phyloP scores from a whole-genome alignment of 2,797 vertebrate species.

The Dallia pectoralis region DNA sequence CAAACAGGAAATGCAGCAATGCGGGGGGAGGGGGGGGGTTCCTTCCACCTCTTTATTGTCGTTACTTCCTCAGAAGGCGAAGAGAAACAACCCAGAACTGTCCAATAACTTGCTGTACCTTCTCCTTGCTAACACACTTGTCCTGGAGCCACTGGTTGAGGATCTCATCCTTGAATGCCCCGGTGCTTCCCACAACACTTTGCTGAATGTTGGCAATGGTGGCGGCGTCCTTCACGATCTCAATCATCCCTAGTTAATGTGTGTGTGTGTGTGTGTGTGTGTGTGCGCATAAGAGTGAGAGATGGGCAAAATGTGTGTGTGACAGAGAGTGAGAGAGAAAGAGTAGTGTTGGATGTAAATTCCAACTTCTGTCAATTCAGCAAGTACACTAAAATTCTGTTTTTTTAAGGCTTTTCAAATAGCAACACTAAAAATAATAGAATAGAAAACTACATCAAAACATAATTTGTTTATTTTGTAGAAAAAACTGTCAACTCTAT shows the following conservation, averaged over 20 bases:
- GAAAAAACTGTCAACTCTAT: neutral
- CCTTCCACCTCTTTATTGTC: conserved; percentile 61
- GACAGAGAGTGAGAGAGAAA: neutral
- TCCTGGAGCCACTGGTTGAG: conserved; percentile 94
- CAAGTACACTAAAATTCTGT: too few species aligned
- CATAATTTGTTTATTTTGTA: too few species aligned
- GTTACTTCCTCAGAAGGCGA: conserved; percentile 44
- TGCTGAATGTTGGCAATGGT: conserved; percentile 99
- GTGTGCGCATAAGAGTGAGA: neutral
- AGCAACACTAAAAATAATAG: too few species aligned
- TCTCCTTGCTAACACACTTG: conserved; percentile 91
- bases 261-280: neutral
- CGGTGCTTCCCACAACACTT: conserved; percentile 95
- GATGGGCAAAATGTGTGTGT: neutral
- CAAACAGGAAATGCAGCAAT: conserved; percentile 53
- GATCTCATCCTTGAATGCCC: conserved; percentile 97
- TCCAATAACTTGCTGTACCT: conserved; percentile 69
- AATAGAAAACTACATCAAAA: too few species aligned
- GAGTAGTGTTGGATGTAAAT: neutral
- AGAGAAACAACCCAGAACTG: neutral
- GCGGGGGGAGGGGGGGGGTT: neutral
- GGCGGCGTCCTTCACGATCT: conserved; percentile 96
- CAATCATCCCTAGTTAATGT: conserved; percentile 86
- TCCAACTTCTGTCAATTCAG: too few species aligned
- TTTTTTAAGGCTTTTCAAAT: too few species aligned